Base-by-base conservation (phyloP, 2,888 invertebrate species). In the Allolobophora icterica region DNA sequence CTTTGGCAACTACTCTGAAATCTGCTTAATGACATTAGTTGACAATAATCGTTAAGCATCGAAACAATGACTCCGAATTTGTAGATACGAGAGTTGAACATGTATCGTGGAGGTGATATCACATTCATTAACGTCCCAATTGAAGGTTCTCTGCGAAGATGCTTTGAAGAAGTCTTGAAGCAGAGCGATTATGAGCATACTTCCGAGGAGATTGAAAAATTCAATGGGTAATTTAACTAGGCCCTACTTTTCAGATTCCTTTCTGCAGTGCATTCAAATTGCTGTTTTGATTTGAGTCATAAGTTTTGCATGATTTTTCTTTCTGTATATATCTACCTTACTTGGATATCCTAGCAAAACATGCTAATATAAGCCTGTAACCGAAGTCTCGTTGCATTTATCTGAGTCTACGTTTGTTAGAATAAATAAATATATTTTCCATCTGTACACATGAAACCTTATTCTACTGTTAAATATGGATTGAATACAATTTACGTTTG, bases 171-270 rank as follows among this genome's bases (percentile, higher is more conserved):
- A 45, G 52, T 71, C 52, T 45, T 90, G 24, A 90, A 90, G 38
- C 58, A 90, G 90, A 90, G 90, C 35, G 38, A 38, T 33, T 90
- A 90, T 90, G 83, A 90, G 21, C 90, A 90, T 6, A 13, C n/a
- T 42, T 34, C 38, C 24, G 52, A 40, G 33, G 45, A 89, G 33
- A 52, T 89, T 30, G 89, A 89, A 30, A 42, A 45, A 34, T 89
- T 89, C 40, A 89, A 89, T 24, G n/a, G 38, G 89, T 89, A 38
- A 35, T 34, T 17, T 2, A 5, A 52, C 8, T n/a, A n/a, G n/a
- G n/a, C n/a, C n/a, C n/a, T 40, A 8, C 38, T 38, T 38, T 38
- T 38, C 38, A 38, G 38, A 38, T 5, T 38, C 38, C 38, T 38
- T 38, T 3, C 38, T 38, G 38, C 38, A 38, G 38, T 38, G 38